Conservation (phyloP, 2,113 vertebrate genomes). For the Paedocypris sp. region DNA sequence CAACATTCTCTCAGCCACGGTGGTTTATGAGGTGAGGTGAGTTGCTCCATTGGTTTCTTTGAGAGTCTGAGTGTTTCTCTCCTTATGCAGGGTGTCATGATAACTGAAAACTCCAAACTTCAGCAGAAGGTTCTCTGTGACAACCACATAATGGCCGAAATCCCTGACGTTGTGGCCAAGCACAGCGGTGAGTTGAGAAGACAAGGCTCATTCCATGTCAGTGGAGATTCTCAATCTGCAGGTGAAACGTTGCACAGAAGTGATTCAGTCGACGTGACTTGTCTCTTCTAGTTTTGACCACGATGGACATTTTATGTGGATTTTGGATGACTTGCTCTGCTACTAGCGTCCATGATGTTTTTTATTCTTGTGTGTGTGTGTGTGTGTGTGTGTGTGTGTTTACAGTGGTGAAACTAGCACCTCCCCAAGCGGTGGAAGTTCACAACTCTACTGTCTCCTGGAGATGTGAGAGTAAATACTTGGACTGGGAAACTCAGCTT, state of each 20-base stretch:
- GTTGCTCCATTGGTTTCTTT: too few relatives aligned
- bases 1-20: neutral
- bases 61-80: neutral
- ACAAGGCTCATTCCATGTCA: too few relatives aligned
- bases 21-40: neutral
- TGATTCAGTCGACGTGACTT: too few relatives aligned
- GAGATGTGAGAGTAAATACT: fast-evolving
- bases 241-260: too few relatives aligned
- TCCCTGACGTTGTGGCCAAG: fast-evolving
- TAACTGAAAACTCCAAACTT: fast-evolving
- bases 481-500: neutral
- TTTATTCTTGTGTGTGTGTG: neutral
- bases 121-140: neutral
- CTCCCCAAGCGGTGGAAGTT: neutral
- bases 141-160: neutral
- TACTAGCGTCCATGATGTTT: too few relatives aligned
- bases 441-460: neutral
- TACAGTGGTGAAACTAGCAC: neutral
- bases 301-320: too few relatives aligned
- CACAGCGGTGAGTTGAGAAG: neutral
- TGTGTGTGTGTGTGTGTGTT: neutral
- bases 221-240: too few relatives aligned
- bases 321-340: too few relatives aligned
- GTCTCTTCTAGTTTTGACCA: too few relatives aligned
- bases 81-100: neutral